Base-by-base conservation (phyloP, 2,113 vertebrate species). In the Sigmodon hispidus region DNA sequence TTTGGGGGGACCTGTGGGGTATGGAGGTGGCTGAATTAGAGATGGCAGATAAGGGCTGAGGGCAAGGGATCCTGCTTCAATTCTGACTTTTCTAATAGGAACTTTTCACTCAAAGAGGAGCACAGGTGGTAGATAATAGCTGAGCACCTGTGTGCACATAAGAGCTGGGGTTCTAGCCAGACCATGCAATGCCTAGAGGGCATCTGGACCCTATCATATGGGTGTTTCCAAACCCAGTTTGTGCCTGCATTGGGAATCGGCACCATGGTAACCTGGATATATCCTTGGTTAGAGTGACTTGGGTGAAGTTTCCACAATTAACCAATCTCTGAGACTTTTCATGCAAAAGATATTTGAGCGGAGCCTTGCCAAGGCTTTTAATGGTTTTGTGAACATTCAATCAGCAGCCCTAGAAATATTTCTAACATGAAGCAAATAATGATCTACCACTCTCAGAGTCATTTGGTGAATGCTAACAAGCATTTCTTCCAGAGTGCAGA, bases 361-460 rank as follows among this genome's bases (percentile, higher is more conserved):
- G 93, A 97, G 95, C 90, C 83, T 87, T 93, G 87, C 87, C 77
- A 96, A 96, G 87, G 63, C 95, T 52, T 97, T 91, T 97, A 96
- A 95, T 97, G 31, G 57, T 97, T 96, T 84, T 88, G 94, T 91
- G 91, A 97, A 93, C 95, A 94, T 97, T 96, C 90, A 96, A 94
- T 97, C 94, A 93, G 85, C 88, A 95, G 94, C 29, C 48, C 76
- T 88, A 92, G 93, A 96, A 93, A 96, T 95, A 96, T 93, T 93
- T 94, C 95, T 93, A 94, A 90, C 94, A 90, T 52, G 90, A 91
- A 95, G 88, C 90, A 97, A 97, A 94, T 96, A 96, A 93, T 96
- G 87, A 95, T 88, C 89, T 91, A 55, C 92, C 84, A 65, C 84
- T 92, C 76, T 67, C 80, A 50, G 92, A 92, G 24, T 76, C 80